Evolutionary conservation across 2,888 invertebrate genomes (phyloP), one percentile per base, ranked within the genome.

Genomic region (Arrhopalites spinosus): DNA sequence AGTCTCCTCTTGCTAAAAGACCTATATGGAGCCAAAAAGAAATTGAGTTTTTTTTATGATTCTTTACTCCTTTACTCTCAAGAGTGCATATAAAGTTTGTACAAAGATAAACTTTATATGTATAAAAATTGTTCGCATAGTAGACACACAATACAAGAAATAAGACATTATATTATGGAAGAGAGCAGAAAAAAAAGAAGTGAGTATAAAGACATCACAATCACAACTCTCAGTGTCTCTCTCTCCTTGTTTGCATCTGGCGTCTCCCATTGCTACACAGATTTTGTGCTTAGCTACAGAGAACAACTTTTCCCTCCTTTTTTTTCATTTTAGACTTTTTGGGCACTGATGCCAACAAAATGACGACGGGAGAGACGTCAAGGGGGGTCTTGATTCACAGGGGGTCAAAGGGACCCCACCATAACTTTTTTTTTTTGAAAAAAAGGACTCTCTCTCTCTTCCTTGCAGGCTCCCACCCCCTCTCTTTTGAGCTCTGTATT

Each of bases 401-500:
- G 81, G 80, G 81, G 79, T 79, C 81, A 79, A 76, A 81, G 81
- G 81, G 81, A 82, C 81, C 81, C 81, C 81, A 82, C 81, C 80
- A 82, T 80, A 80, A 82, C 80, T 81, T 77, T 36, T 36, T 36
- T 36, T 36, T 36, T 36, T 78, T 59, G 72, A 59, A 73, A 73
- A 73, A 75, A 72, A n/a, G n/a, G n/a, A n/a, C n/a, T n/a, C n/a
- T n/a, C n/a, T n/a, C 79, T 74, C 36, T 77, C 78, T 70, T 66
- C 75, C 30, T 27, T 59, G 59, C 71, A 56, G 50, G 50, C 66
- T 61, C 59, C 71, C 66, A 73, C 73, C 66, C 73, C 53, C 73
- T 66, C 66, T 23, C 29, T 29, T n/a, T 36, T 36, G 36, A 36
- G 11, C 36, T 36, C 36, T 36, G 36, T 36, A 11, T 36, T 11